Percentiles rank a stretch among this genome's conserved stretches.
phyloP scores from a whole-genome alignment of 2,888 invertebrate species.

The Laspeyria flexula region DNA sequence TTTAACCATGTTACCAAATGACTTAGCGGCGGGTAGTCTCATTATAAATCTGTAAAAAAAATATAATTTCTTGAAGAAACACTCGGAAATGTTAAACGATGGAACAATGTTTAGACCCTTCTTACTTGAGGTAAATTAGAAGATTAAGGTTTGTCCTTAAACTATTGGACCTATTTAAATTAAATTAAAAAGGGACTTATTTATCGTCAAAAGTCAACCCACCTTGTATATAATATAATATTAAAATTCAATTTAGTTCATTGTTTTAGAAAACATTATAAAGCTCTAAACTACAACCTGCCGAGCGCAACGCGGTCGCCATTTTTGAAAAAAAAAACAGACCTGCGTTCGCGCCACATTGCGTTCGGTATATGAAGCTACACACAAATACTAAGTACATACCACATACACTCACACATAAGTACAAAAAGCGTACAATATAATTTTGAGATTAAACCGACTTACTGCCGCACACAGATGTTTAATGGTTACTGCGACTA shows the following conservation, averaged over 20 bases:
- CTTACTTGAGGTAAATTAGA: too few species aligned
- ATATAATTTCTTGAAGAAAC: too few species aligned
- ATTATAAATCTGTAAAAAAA: not conserved
- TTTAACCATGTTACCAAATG: constrained; percentile 8
- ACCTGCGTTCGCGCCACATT: constrained; percentile 20
- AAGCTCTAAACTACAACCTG: constrained; percentile 44
- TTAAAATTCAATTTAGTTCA: not conserved
- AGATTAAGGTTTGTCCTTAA: too few species aligned
- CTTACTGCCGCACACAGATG: too few species aligned
- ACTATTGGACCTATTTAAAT: too few species aligned
- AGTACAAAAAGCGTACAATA: constrained; percentile 73
- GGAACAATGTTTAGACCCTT: too few species aligned
- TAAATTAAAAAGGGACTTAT: too few species aligned
- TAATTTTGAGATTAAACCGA: constrained; percentile 69
- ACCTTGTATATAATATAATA: not conserved
- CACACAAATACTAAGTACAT: constrained; percentile 55
- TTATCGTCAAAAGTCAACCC: not conserved
- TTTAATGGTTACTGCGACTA: too few species aligned
- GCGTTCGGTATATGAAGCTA: constrained; percentile 32
- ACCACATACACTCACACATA: constrained; percentile 61
- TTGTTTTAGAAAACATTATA: constrained; percentile 1
- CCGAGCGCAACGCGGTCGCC: constrained; percentile 21
- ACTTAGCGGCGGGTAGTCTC: constrained; percentile 5
- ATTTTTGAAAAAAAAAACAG: constrained; percentile 5
- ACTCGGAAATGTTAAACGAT: too few species aligned